These are phyloP conservation scores for Steinernema carpocapsae DNA, from an alignment of 2,888 invertebrate species.

Conservation along the genomic window DNA sequence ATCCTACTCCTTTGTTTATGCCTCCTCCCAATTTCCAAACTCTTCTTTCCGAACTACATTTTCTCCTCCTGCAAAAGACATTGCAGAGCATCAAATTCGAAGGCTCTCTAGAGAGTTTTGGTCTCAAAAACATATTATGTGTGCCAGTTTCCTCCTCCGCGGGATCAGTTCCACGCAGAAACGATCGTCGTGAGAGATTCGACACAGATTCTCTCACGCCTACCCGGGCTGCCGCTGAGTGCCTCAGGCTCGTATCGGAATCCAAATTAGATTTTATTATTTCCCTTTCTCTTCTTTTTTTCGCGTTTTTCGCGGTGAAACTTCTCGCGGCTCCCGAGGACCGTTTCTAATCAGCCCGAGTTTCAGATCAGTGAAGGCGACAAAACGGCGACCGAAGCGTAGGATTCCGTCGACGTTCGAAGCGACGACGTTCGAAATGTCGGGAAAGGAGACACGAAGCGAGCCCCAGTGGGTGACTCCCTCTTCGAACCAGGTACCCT, in stretches of 20 bases:
- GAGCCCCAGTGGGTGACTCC: slow-evolving; percentile 69
- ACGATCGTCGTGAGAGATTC: slow-evolving; percentile 4
- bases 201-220: slow-evolving; percentile 10
- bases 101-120: too few relatives aligned
- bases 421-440: too few relatives aligned
- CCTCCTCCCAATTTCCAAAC: too few relatives aligned
- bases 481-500: slow-evolving; percentile 64
- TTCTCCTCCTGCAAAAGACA: too few relatives aligned
- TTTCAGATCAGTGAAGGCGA: neutral
- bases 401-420: too few relatives aligned
- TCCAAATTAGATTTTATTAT: slow-evolving; percentile 15
- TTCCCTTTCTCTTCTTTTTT: neutral
- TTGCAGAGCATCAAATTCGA: too few relatives aligned
- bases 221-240: slow-evolving; percentile 8
- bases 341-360: too few relatives aligned
- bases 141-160: too few relatives aligned
- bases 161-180: too few relatives aligned
- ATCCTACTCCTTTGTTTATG: too few relatives aligned
- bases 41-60: too few relatives aligned
- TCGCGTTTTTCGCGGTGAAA: neutral
- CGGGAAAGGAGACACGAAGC: slow-evolving; percentile 57
- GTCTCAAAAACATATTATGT: too few relatives aligned
- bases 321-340: neutral
- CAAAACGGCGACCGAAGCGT: neutral
- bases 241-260: neutral